Evolutionary conservation across 2,113 vertebrate genomes (phyloP).

Genomic region (Semnornis frantzii): DNA sequence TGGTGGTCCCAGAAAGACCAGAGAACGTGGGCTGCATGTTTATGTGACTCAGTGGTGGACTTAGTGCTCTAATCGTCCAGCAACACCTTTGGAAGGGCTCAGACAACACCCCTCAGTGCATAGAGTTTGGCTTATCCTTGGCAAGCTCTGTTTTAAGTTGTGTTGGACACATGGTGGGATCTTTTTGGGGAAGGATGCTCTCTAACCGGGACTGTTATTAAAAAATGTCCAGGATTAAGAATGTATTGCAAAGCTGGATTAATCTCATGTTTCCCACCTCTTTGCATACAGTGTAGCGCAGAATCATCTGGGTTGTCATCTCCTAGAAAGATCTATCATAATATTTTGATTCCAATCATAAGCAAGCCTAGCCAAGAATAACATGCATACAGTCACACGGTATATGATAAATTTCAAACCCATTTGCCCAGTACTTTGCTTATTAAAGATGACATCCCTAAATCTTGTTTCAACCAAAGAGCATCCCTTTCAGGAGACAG

Average conservation of each 20-base stretch:
- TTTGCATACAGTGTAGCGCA: neutral
- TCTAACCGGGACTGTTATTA: neutral
- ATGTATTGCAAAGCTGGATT: neutral
- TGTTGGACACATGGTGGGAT: neutral
- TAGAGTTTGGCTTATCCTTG: neutral
- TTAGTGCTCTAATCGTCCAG: neutral
- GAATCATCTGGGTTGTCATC: neutral
- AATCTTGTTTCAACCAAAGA: neutral
- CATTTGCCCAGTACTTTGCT: neutral
- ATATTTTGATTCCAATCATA: constrained; percentile 38
- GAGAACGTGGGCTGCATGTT: neutral
- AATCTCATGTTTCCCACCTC: neutral
- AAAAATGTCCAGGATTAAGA: neutral
- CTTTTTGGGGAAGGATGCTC: neutral
- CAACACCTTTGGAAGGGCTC: neutral
- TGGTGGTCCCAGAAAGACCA: neutral
- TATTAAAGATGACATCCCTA: neutral
- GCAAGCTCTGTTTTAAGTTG: neutral
- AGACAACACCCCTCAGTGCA: neutral
- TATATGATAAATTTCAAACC: constrained; percentile 3
- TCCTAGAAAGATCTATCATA: neutral
- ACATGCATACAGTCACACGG: neutral
- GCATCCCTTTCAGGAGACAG: constrained; percentile 6
- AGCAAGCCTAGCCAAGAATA: constrained; percentile 13
- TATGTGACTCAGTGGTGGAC: neutral